Percentiles rank a stretch among this genome's conserved stretches.
Conservation (phyloP, 2,797 vertebrate species). For the Orestias chungarensis region DNA sequence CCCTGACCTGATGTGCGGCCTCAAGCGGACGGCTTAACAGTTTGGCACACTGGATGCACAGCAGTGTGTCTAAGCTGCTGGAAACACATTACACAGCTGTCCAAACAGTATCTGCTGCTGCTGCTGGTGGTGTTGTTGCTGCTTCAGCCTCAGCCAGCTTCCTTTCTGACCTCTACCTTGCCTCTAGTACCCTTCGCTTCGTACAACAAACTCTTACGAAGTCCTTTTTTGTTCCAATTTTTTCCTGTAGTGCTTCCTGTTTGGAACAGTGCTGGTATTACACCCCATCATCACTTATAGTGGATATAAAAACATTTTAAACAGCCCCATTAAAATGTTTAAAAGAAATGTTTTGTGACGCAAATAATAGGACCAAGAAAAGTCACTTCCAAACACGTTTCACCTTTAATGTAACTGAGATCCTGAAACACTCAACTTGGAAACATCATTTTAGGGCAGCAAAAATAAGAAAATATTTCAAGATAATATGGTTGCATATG, state of each 20-base stretch:
- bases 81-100: conserved; percentile 72
- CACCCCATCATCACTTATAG: background rate
- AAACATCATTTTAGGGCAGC: too few species aligned
- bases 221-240: conserved; percentile 7
- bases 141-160: conserved; percentile 35
- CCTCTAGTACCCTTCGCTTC: conserved; percentile 3
- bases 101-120: conserved; percentile 60
- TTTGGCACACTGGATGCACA: conserved; percentile 37
- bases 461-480: too few species aligned
- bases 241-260: background rate
- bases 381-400: background rate
- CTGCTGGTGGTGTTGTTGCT: conserved; percentile 11
- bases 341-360: background rate
- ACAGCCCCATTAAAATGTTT: background rate
- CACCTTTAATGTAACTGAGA: too few species aligned
- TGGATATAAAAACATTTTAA: background rate
- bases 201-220: conserved; percentile 36
- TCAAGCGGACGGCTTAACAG: conserved; percentile 31
- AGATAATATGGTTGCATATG: too few species aligned
- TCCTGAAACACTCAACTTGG: too few species aligned
- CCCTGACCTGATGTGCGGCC: conserved; percentile 15
- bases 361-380: background rate
- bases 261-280: background rate
- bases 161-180: conserved; percentile 40
- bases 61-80: conserved; percentile 55